Base-by-base conservation (phyloP, 2,888 invertebrate species). In the Cyaniris semiargus region DNA sequence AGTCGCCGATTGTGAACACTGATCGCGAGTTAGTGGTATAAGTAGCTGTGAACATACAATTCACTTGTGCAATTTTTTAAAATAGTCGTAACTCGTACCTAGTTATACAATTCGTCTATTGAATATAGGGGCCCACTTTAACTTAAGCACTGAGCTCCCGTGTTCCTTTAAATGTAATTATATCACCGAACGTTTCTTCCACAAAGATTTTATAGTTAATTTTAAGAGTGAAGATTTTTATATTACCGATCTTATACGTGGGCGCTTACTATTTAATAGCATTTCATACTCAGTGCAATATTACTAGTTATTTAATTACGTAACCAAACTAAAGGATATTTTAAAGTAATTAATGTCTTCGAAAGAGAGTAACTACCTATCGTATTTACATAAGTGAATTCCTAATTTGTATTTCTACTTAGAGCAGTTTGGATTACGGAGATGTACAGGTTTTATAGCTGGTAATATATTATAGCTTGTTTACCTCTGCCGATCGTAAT, bases 251-350 rank as follows among this genome's bases (percentile, higher is more conserved):
- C 86, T 86, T 85, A 89, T 86, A 86, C 84, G 93, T 93, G 94
- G 93, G 94, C 94, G 91, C 94, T 93, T 94, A 94, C 94, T 90
- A 93, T 94, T 94, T 94, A 88, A 92, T 93, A 92, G 92, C 91
- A 91, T 93, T 93, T 94, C 94, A 94, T 94, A 94, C 94, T 94
- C 94, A 94, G 94, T 94, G 94, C 94, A 94, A 94, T 94, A 94
- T 94, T 94, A 93, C 94, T 94, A 94, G 94, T 94, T 94, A 94
- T 94, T 93, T 94, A 94, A 94, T 94, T 91, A 94, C 93, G 94
- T 94, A 94, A 94, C 94, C 94, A 94, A 94, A 94, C 94, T 94
- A 94, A 94, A 94, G 87, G 91, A 93, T 94, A 94, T 93, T 91
- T 92, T 92, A 91, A 92, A 89, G 88, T 90, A 90, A 91, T 89